Evolutionary conservation across 1,140 invertebrate species (phyloP).

Genomic region (Halesus radiatus): DNA sequence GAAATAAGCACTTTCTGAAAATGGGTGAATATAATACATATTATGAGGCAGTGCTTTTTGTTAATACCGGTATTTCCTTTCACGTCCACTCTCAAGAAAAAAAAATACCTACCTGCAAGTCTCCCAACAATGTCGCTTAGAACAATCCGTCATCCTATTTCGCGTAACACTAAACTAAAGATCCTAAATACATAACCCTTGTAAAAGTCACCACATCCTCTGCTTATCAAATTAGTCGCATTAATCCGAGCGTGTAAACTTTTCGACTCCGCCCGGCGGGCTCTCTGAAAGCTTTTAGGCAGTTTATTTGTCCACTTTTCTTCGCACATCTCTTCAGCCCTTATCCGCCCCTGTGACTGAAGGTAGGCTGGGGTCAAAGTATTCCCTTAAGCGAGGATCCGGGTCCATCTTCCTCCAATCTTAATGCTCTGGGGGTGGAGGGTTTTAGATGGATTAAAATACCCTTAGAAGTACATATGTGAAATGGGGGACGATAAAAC

Average conservation of each 20-base stretch:
- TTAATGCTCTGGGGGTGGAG: not conserved
- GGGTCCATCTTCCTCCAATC: not conserved
- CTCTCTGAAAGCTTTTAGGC: slow-evolving; percentile 3
- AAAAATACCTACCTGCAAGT: too few relatives aligned
- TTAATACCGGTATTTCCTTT: too few relatives aligned
- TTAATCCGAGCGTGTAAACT: slow-evolving; percentile 4
- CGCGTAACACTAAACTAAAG: too few relatives aligned
- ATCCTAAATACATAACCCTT: not conserved
- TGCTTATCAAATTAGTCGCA: slow-evolving; percentile 11
- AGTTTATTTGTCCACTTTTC: not conserved
- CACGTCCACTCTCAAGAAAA: too few relatives aligned
- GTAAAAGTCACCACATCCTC: not conserved
- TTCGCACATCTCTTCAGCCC: not conserved
- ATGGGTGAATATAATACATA: too few relatives aligned
- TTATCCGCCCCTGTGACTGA: not conserved
- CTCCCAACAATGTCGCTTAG: too few relatives aligned
- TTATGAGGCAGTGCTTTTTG: too few relatives aligned
- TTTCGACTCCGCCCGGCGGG: not conserved
- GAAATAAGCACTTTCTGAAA: too few relatives aligned
- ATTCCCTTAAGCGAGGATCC: not conserved
- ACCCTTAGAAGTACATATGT: too few relatives aligned
- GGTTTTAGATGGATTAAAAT: not conserved
- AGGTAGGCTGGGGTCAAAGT: not conserved
- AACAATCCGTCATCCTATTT: too few relatives aligned
- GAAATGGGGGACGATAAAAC: too few relatives aligned